These are phyloP conservation scores for Coilia nasus DNA, from an alignment of 2,797 vertebrate species.

Conservation along the genomic window DNA sequence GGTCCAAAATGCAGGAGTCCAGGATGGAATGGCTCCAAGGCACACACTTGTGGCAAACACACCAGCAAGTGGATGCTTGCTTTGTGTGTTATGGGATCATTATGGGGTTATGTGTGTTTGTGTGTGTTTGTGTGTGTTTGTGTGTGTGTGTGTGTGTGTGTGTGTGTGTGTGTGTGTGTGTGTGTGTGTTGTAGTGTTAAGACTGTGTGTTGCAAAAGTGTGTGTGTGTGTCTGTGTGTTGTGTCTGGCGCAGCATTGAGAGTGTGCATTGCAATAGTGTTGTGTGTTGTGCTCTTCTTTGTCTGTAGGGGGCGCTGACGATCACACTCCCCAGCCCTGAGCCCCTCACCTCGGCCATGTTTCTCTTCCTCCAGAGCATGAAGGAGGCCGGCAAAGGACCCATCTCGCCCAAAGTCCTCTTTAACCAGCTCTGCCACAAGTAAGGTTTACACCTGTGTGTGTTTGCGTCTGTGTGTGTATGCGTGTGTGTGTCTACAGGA, in stretches of 20 bases:
- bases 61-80: too few relatives aligned
- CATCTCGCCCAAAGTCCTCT: constrained; percentile 92
- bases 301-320: constrained; percentile 81
- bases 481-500: neutral
- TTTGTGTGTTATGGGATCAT: neutral
- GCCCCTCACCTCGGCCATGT: constrained; percentile 93
- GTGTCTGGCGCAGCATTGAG: neutral
- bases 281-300: constrained; percentile 12
- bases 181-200: neutral
- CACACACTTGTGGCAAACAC: too few relatives aligned
- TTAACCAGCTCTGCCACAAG: constrained; percentile 98
- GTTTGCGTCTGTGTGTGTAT: neutral
- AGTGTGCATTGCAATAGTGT: neutral
- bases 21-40: too few relatives aligned
- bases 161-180: too few relatives aligned
- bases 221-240: neutral
- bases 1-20: too few relatives aligned
- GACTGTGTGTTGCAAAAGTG: neutral
- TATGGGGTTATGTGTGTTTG: neutral
- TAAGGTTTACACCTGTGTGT: constrained; percentile 66
- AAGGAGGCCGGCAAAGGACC: constrained; percentile 91
- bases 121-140: too few relatives aligned
- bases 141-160: neutral
- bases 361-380: constrained; percentile 95
- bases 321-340: constrained; percentile 87